These are phyloP conservation scores for Cetonia aurata DNA, from an alignment of 2,888 invertebrate genomes.

Conservation along the genomic window DNA sequence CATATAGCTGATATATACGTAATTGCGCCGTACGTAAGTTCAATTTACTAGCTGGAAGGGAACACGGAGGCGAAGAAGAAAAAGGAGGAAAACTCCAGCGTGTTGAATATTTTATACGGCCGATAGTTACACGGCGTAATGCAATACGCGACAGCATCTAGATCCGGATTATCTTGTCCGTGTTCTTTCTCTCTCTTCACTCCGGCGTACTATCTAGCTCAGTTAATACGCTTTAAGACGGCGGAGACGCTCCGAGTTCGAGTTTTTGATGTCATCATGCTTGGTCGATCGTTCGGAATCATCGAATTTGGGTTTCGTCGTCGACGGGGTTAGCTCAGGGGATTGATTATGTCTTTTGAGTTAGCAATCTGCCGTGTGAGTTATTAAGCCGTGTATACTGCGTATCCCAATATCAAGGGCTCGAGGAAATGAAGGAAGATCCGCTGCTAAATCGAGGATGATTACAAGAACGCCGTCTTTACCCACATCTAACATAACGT, in stretches of 20 bases:
- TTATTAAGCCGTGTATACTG: slow-evolving; percentile 5
- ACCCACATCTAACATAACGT: no score
- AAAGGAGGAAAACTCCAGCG: slow-evolving; percentile 5
- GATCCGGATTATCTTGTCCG: slow-evolving; percentile 18
- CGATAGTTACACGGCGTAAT: slow-evolving; percentile 26
- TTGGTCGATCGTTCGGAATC: slow-evolving; percentile 26
- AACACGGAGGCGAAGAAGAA: slow-evolving; percentile 3
- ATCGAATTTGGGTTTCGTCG: slow-evolving; percentile 7
- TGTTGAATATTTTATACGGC: slow-evolving; percentile 31
- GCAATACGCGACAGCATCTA: slow-evolving; percentile 29
- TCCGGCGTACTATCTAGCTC: not conserved
- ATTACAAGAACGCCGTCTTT: not conserved
- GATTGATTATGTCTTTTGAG: slow-evolving; percentile 23
- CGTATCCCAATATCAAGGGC: not conserved
- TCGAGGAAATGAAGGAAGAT: not conserved
- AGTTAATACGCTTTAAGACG: slow-evolving; percentile 28
- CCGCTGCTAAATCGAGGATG: slow-evolving; percentile 1
- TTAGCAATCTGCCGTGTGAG: slow-evolving; percentile 6
- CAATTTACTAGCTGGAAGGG: slow-evolving; percentile 15
- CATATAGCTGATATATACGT: slow-evolving; percentile 32
- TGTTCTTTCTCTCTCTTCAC: not conserved
- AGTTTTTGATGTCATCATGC: slow-evolving; percentile 35
- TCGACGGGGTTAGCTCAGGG: not conserved
- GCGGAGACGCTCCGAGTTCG: slow-evolving; percentile 6
- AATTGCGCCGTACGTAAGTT: slow-evolving; percentile 32